These are phyloP conservation scores for Stichodactyla mertensii DNA, from an alignment of 64 coral and sea anemone genomes.

Conservation along the genomic window DNA sequence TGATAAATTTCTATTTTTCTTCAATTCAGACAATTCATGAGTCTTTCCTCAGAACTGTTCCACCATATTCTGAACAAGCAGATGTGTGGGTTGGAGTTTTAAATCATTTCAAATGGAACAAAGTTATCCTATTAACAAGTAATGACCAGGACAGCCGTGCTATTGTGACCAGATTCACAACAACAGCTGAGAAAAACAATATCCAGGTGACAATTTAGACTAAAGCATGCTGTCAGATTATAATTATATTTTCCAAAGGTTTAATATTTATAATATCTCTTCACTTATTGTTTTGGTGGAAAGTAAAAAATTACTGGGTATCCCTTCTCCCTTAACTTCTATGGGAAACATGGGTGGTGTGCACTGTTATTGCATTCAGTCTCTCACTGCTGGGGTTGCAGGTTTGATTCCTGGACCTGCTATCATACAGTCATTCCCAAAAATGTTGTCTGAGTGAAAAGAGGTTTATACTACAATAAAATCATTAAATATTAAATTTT, in stretches of 20 bases:
- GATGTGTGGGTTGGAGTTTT: conserved; percentile 82
- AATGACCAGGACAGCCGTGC: conserved; percentile 93
- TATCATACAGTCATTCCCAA: too few relatives aligned
- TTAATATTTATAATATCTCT: neutral
- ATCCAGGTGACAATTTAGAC: conserved; percentile 54
- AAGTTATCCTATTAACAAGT: conserved; percentile 75
- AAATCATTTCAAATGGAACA: conserved; percentile 67
- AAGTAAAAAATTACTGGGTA: too few relatives aligned
- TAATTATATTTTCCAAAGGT: neutral
- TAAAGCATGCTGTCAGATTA: neutral
- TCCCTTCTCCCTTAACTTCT: too few relatives aligned
- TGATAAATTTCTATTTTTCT: neutral
- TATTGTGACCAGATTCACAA: conserved; percentile 70
- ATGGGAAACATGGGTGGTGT: too few relatives aligned
- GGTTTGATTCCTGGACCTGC: too few relatives aligned
- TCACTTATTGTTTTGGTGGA: too few relatives aligned
- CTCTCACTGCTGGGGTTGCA: too few relatives aligned
- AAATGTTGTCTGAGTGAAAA: too few relatives aligned
- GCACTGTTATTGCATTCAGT: too few relatives aligned
- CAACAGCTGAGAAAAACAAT: conserved; percentile 46
- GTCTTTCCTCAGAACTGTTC: conserved; percentile 76
- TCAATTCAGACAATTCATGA: conserved; percentile 69
- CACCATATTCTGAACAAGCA: conserved; percentile 89
- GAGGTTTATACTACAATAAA: too few relatives aligned
- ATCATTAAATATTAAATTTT: too few relatives aligned